A percentile compares a stretch with the other conserved stretches of the same genome.
Evolutionary conservation across 2,888 invertebrate species (phyloP).

Genomic region (Amorpha juglandis): DNA sequence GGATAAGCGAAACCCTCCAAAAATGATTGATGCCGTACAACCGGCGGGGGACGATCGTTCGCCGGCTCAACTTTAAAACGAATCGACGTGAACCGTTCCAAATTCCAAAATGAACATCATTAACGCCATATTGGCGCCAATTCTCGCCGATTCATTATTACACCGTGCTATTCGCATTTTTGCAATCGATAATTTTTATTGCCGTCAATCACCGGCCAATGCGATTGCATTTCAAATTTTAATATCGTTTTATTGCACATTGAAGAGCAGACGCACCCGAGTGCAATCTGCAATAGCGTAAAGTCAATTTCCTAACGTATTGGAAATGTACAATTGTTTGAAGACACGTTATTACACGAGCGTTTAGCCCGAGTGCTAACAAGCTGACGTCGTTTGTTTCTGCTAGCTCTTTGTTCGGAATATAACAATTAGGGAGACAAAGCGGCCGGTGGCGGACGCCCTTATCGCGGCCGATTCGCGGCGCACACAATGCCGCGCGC

Average conservation of each 20-base stretch:
- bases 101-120: conserved; percentile 81
- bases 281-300: conserved; percentile 65
- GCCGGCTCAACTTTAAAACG: conserved; percentile 73
- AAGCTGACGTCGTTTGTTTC: conserved; percentile 75
- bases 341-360: conserved; percentile 78
- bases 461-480: conserved; percentile 67
- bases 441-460: conserved; percentile 62
- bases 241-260: conserved; percentile 37
- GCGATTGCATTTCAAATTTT: conserved; percentile 51
- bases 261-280: conserved; percentile 60
- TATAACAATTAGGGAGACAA: conserved; percentile 80
- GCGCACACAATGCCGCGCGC: conserved; percentile 62
- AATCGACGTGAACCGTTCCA: conserved; percentile 78
- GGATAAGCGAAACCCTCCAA: conserved; percentile 84
- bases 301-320: conserved; percentile 79
- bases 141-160: conserved; percentile 68
- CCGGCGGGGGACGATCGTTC: conserved; percentile 65
- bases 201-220: conserved; percentile 54
- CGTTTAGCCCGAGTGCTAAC: conserved; percentile 76
- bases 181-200: conserved; percentile 55
- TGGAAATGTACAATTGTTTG: conserved; percentile 76
- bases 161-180: conserved; percentile 40
- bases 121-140: conserved; percentile 71
- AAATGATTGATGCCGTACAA: conserved; percentile 82
- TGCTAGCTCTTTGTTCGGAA: conserved; percentile 72